These are phyloP conservation scores for Troilus luridus DNA, from an alignment of 2,888 invertebrate genomes.

Conservation along the genomic window DNA sequence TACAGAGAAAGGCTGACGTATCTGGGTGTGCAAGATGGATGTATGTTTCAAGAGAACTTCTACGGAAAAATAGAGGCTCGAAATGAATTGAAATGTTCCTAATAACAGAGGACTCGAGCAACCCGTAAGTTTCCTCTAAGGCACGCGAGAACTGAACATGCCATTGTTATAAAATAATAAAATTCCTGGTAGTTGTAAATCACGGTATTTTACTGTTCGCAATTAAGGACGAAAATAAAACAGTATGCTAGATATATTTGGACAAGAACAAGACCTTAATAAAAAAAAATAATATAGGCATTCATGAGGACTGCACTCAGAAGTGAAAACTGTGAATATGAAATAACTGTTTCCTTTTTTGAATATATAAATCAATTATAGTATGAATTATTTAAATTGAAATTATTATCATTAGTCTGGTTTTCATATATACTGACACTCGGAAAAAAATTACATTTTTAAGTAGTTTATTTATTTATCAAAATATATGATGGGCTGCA, in stretches of 20 bases:
- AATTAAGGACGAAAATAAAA: constrained; percentile 6
- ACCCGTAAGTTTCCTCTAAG: not conserved
- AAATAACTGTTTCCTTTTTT: no score
- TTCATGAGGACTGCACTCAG: no score
- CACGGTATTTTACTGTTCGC: not conserved
- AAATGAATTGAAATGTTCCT: not conserved
- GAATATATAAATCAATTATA: no score
- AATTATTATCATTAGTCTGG: no score
- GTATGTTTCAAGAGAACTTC: not conserved
- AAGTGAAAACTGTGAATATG: no score
- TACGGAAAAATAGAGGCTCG: not conserved
- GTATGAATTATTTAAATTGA: no score
- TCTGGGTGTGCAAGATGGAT: not conserved
- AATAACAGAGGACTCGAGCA: not conserved
- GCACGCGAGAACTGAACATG: constrained; percentile 19
- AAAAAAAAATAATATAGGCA: not conserved
- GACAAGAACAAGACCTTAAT: not conserved
- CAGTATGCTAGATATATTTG: not conserved
- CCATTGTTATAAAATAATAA: constrained; percentile 41
- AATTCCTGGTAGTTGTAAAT: not conserved
- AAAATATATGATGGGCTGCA: no score
- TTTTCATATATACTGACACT: no score
- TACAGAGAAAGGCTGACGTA: not conserved
- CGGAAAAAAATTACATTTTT: no score
- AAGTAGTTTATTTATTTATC: no score